Conservation (phyloP, 2,113 vertebrate species). For the Synchiropus splendidus region DNA sequence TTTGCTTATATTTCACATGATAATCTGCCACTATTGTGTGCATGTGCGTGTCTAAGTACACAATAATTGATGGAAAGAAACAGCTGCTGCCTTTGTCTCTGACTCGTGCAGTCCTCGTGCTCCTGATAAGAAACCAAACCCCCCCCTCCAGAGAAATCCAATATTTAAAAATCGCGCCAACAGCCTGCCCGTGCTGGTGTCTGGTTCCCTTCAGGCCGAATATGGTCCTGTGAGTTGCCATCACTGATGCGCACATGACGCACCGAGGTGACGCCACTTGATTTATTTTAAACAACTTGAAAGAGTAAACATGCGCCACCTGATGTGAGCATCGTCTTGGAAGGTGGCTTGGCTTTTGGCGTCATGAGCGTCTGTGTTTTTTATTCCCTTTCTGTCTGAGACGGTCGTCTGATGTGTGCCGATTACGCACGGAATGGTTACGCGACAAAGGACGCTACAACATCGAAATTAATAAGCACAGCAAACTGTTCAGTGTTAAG, state of each 20-base stretch:
- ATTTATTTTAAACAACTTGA: conserved; percentile 30
- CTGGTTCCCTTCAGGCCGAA: not conserved
- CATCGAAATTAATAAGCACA: no score
- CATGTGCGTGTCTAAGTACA: no score
- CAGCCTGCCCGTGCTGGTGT: conserved; percentile 10
- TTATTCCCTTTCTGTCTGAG: conserved; percentile 49
- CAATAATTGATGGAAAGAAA: conserved; percentile 12
- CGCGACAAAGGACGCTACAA: conserved; percentile 16
- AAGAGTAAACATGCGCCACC: conserved; percentile 41
- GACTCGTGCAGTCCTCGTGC: conserved; percentile 76
- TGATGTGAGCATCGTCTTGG: conserved; percentile 46
- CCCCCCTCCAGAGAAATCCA: conserved; percentile 28
- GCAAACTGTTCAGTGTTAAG: no score
- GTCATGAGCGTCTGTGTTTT: conserved; percentile 52
- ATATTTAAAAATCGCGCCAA: conserved; percentile 57
- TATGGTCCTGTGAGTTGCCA: not conserved
- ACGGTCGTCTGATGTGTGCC: conserved; percentile 13
- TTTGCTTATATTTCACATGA: no score
- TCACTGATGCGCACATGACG: not conserved
- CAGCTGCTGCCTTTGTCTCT: conserved; percentile 68
- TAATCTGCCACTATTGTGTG: no score
- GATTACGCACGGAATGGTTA: conserved; percentile 3
- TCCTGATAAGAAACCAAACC: conserved; percentile 35
- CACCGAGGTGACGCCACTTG: not conserved
- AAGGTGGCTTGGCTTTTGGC: conserved; percentile 65